Conservation (phyloP, 2,888 invertebrate species). For the Apoderus coryli region DNA sequence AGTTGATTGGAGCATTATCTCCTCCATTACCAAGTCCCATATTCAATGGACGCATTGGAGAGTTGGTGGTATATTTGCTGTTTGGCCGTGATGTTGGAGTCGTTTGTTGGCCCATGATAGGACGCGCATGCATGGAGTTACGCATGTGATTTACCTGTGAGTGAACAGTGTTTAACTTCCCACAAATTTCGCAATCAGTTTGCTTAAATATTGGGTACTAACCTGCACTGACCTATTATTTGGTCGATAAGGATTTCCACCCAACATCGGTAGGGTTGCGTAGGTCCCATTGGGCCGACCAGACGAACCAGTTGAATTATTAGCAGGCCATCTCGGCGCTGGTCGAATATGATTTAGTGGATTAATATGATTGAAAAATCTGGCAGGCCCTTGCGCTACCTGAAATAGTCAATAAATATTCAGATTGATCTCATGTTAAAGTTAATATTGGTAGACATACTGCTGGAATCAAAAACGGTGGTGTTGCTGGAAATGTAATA, state of each 20-base stretch:
- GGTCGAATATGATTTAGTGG: constrained; percentile 79
- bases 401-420: too few species aligned
- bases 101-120: constrained; percentile 38
- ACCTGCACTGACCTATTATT: too few species aligned
- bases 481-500: constrained; percentile 56
- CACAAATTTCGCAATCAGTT: too few species aligned
- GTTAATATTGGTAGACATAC: too few species aligned
- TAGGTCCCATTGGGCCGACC: constrained; percentile 51
- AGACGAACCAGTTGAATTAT: constrained; percentile 65
- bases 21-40: constrained; percentile 26
- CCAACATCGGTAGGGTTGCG: constrained; percentile 66
- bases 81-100: constrained; percentile 45
- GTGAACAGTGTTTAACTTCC: too few species aligned
- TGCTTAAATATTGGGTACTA: too few species aligned
- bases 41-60: constrained; percentile 21
- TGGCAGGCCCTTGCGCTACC: constrained; percentile 18
- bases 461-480: constrained; percentile 61
- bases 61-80: constrained; percentile 69
- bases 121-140: too few species aligned
- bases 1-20: too few species aligned
- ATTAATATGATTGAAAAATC: constrained; percentile 79
- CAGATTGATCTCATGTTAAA: too few species aligned
- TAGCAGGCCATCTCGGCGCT: constrained; percentile 77
- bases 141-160: too few species aligned
- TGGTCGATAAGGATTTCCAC: too few species aligned